Evolutionary conservation across 2,888 invertebrate genomes (phyloP).

Genomic region (Pegoplata infirma): DNA sequence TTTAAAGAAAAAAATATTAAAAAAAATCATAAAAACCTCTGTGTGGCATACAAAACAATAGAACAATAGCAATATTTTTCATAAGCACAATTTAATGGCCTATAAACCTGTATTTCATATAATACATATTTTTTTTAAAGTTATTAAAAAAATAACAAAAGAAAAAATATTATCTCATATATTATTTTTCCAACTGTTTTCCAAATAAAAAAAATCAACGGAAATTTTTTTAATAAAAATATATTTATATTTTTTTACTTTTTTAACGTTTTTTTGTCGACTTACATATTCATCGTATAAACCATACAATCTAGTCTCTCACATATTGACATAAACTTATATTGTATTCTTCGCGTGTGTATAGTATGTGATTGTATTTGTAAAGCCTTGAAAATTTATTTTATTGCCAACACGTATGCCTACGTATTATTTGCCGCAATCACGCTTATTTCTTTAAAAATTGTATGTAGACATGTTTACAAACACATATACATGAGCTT

Average conservation of each 20-base stretch:
- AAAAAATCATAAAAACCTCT: neutral
- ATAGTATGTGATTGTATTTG: constrained; percentile 2
- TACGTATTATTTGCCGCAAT: constrained; percentile 53
- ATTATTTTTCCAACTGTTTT: neutral
- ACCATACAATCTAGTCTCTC: neutral
- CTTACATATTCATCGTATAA: neutral
- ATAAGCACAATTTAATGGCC: constrained; percentile 56
- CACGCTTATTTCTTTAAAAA: constrained; percentile 40
- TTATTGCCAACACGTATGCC: constrained; percentile 52
- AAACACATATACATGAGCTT: neutral
- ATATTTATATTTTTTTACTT: neutral
- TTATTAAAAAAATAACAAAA: constrained; percentile 20
- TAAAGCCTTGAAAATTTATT: constrained; percentile 46
- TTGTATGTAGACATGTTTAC: neutral
- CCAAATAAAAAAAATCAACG: constrained; percentile 13
- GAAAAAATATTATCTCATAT: too few species aligned
- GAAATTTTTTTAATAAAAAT: constrained; percentile 33
- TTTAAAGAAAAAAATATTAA: neutral
- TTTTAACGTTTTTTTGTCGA: constrained; percentile 12
- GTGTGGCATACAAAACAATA: constrained; percentile 30
- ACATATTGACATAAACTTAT: constrained; percentile 26
- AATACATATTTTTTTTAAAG: constrained; percentile 1
- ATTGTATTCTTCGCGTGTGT: neutral
- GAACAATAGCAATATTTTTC: constrained; percentile 44
- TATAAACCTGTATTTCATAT: constrained; percentile 47